Base-by-base conservation (phyloP, 23 tunicate species). In the Ciona savignyi region DNA sequence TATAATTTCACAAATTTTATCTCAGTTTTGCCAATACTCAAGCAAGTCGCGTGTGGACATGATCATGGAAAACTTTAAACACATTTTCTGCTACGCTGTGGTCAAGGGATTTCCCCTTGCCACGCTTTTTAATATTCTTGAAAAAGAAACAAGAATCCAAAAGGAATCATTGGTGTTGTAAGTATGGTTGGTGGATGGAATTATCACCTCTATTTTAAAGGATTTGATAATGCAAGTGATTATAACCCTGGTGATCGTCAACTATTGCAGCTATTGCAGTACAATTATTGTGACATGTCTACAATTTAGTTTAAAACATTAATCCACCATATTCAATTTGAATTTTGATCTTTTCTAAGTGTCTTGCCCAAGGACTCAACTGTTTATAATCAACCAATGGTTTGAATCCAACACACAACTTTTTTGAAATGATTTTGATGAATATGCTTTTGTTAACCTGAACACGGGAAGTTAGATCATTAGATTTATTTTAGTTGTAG, bases 31-130 rank as follows among this genome's bases (percentile, higher is more conserved):
- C 0, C 68, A 72, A 32, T 21, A 30, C 60, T 64, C 76, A 22
- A 32, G 60, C 23, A 69, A 28, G 34, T 66, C 51, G 60, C 65
- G 28, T 4, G 30, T 72, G 9, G 96, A 88, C 51, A 62, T 88
- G 56, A 65, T 82, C 63, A 88, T 83, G 84, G 86, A 81, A 61
- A 81, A 81, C 65, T 88, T 88, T 42, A 88, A 88, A 48, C 80
- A 77, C 34, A 82, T 88, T 2, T 82, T 88, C 51, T 88, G 96
- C 49, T 72, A 72, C 72, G 87, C 96, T 67, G 87, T 88, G 21
- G 68, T 84, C 9, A 26, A 69, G 19, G 83, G 73, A 9, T 31
- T 32, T 25, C 48, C 81, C 49, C 75, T 77, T 32, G 68, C 51
- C 15, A 20, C 21, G 0, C 63, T 90, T 22, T 83, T 90, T 34